Evolutionary conservation across 1,140 invertebrate genomes (phyloP), one percentile per base, ranked within the genome.

Genomic region (Zaprionus africanus): DNA sequence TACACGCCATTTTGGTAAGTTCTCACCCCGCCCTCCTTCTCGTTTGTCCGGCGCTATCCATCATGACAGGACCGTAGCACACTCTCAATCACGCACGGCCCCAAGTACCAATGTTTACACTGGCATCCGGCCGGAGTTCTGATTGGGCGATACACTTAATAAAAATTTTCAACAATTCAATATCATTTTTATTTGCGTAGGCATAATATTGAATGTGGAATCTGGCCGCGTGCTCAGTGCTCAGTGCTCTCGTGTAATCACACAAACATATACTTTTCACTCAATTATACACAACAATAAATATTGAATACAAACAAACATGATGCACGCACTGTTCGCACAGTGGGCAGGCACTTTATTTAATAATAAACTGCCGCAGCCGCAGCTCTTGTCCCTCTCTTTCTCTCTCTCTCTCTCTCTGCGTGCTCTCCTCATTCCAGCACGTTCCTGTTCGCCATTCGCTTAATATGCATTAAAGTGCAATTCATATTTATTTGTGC

Each of bases 201-300:
- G 65, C 68, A 82, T 87, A 87, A 86, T 86, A 87, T 88, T 87
- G 83, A 78, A 78, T 88, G 68, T 86, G 56, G 83, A 78, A 78
- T 88, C 71, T 86, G 56, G 43, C 63, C 34, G 46, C 53, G 31
- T 22, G 22, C 31, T 34, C 31, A 13, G 31, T 22, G 22, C 31
- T 34, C 31, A 13, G 53, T 17, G 56, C 57, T 57, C 57, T 57
- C 36, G 51, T 73, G 74, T 87, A 84, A 84, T 80, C 83, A 84
- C 61, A 84, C 84, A 81, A 78, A 88, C 84, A 87, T 88, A 88
- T 84, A 84, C 78, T 88, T 88, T 88, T 88, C 84, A 88, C 84
- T 90, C 84, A 88, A 88, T 88, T 88, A 88, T 88, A 88, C 84
- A 90, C 81, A 88, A 88, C 85, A 88, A 90, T 88, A 90, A 87